Percentiles rank a stretch among this genome's conserved stretches.
These are phyloP conservation scores for Acanthosoma haemorrhoidale DNA, from an alignment of 2,888 invertebrate species.

Conservation along the genomic window DNA sequence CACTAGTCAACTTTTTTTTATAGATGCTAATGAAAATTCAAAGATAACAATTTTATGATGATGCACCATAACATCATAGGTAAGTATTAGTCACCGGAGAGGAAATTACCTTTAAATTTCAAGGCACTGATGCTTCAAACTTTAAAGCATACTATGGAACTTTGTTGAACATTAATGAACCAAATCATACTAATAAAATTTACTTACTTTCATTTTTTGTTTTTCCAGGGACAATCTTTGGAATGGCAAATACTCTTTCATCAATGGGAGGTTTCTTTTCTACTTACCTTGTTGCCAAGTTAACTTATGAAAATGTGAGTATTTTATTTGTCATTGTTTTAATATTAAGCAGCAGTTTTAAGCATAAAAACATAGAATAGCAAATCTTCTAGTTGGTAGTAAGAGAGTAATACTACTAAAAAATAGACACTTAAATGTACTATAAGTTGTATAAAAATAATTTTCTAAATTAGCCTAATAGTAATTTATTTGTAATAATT, in stretches of 20 bases:
- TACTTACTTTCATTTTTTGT: not conserved
- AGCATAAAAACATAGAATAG: no score
- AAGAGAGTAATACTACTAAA: no score
- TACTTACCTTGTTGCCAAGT: constrained; percentile 70
- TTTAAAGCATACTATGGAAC: no score
- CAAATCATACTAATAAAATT: not conserved
- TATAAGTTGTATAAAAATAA: no score
- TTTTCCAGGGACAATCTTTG: constrained; percentile 70
- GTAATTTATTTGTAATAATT: no score
- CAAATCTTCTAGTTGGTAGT: no score
- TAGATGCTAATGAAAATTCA: not conserved
- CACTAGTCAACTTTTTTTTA: not conserved
- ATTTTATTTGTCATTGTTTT: not conserved
- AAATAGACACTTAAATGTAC: no score
- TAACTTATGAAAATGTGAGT: constrained; percentile 67
- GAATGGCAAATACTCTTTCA: constrained; percentile 79
- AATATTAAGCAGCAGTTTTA: not conserved
- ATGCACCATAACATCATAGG: not conserved
- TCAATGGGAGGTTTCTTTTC: constrained; percentile 78
- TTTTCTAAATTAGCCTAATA: no score
- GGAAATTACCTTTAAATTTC: no score
- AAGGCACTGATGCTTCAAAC: no score
- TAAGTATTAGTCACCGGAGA: not conserved
- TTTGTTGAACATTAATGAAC: no score
- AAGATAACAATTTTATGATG: not conserved